A percentile compares a stretch with the other conserved stretches of the same genome.
phyloP scores from a whole-genome alignment of 2,888 invertebrate genomes.

The Syritta pipiens region DNA sequence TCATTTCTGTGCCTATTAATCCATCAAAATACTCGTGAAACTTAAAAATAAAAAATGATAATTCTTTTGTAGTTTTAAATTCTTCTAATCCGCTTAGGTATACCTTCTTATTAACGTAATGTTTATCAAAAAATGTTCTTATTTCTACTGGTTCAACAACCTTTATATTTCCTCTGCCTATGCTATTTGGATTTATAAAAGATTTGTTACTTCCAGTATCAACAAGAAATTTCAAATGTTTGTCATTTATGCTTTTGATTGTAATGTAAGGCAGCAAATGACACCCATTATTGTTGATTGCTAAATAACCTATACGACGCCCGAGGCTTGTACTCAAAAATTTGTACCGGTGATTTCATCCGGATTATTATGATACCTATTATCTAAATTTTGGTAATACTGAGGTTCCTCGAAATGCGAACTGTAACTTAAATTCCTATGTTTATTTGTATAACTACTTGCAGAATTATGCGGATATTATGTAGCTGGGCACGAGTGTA shows the following conservation, averaged over 20 bases:
- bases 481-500: too few relatives aligned
- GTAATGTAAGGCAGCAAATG: constrained; percentile 23
- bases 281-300: constrained; percentile 37
- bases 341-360: constrained; percentile 57
- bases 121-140: constrained; percentile 14
- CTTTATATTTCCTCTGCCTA: background rate
- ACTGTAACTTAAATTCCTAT: too few relatives aligned
- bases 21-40: constrained; percentile 12
- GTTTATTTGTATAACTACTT: too few relatives aligned
- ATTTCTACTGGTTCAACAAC: constrained; percentile 1
- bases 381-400: background rate
- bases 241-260: background rate
- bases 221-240: constrained; percentile 24
- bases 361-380: background rate
- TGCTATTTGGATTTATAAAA: constrained; percentile 38
- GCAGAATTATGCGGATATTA: too few relatives aligned
- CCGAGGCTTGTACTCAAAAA: constrained; percentile 59
- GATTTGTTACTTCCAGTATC: constrained; percentile 38
- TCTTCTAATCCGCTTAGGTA: constrained; percentile 14
- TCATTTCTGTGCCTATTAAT: constrained; percentile 48
- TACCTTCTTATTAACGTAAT: constrained; percentile 3
- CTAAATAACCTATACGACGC: constrained; percentile 53
- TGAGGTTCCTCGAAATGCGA: background rate
- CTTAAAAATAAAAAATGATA: constrained; percentile 33
- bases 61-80: constrained; percentile 12